A percentile compares a stretch with the other conserved stretches of the same genome.
Evolutionary conservation across 64 coral and sea anemone species (phyloP).

Genomic region (Pocillopora verrucosa): DNA sequence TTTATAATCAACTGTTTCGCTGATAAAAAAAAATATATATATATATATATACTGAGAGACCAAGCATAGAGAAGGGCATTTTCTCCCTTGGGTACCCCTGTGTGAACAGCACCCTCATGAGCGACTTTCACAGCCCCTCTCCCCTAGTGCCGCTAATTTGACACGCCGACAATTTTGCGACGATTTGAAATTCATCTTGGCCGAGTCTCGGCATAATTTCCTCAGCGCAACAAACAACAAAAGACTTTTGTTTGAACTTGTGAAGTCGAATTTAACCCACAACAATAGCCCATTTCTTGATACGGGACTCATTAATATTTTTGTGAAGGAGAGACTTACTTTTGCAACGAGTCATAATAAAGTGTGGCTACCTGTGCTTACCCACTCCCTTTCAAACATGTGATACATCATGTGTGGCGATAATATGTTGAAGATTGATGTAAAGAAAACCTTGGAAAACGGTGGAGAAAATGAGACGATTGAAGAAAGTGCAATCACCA

Average conservation of each 20-base stretch:
- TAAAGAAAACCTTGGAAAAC: no score
- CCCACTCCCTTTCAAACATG: no score
- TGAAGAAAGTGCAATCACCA: no score
- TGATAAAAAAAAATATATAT: not conserved
- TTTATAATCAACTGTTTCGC: conserved; percentile 11
- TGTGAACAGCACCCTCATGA: not conserved
- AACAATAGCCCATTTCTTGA: no score
- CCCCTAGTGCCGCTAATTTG: not conserved
- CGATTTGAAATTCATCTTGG: conserved; percentile 5
- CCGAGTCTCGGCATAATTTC: not conserved
- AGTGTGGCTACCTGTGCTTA: no score
- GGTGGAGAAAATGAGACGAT: no score
- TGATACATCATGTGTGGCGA: no score
- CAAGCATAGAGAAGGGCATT: not conserved
- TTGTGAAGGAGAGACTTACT: no score
- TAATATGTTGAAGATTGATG: no score
- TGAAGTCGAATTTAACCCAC: no score
- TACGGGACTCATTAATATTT: no score
- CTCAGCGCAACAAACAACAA: not conserved
- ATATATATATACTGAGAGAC: not conserved
- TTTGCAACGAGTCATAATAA: no score
- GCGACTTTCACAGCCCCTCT: not conserved
- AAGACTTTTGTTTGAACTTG: not conserved
- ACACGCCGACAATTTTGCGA: not conserved
- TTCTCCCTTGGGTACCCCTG: conserved; percentile 13